Percentiles rank a stretch among this genome's conserved stretches.
phyloP scores from a whole-genome alignment of 2,797 vertebrate genomes.

The Odontamblyopus rebecca region DNA sequence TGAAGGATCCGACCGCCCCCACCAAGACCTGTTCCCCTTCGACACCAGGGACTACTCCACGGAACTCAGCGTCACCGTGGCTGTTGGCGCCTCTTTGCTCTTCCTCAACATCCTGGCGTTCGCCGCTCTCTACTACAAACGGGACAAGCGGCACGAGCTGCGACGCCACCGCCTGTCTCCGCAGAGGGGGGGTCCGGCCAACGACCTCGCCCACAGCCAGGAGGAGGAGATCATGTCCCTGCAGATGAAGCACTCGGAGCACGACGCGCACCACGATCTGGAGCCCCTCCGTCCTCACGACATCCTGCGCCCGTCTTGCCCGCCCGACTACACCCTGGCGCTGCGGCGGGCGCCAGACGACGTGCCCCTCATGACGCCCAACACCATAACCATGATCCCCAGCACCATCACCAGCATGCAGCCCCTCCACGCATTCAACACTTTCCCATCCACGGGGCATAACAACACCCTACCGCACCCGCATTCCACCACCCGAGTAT shows the following conservation, averaged over 20 bases:
- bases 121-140: constrained; percentile 92
- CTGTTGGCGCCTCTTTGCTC: constrained; percentile 89
- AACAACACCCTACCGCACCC: constrained; percentile 94
- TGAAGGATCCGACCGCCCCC: constrained; percentile 74
- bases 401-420: constrained; percentile 88
- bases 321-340: constrained; percentile 91
- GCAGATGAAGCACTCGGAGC: constrained; percentile 89
- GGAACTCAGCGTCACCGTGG: constrained; percentile 90
- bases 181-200: constrained; percentile 78
- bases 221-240: constrained; percentile 94
- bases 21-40: constrained; percentile 79
- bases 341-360: constrained; percentile 89
- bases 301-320: constrained; percentile 86
- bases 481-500: constrained; percentile 94
- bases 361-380: constrained; percentile 89
- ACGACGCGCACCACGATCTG: constrained; percentile 85
- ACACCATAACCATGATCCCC: constrained; percentile 92
- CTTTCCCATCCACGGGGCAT: constrained; percentile 86
- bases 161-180: constrained; percentile 85
- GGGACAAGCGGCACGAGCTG: constrained; percentile 89
- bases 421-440: constrained; percentile 90
- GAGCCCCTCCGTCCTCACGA: constrained; percentile 85
- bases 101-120: constrained; percentile 96
- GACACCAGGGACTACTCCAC: constrained; percentile 92
- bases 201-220: constrained; percentile 87